Base-by-base conservation (phyloP, 1,140 invertebrate genomes). In the Zaprionus ornatus region DNA sequence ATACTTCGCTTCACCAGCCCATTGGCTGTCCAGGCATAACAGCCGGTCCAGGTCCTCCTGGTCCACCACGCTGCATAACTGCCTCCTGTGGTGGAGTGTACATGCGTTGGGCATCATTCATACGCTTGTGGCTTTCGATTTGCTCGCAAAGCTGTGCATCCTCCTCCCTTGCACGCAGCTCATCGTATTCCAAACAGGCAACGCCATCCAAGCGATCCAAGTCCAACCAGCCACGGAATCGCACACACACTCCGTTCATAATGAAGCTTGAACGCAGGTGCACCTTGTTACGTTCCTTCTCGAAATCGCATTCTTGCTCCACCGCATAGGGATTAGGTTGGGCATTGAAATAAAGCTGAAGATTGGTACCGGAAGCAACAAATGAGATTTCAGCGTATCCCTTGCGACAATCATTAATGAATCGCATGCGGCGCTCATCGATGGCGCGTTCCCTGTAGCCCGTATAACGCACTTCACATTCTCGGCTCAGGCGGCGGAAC, bases 231-330 rank as follows among this genome's bases (percentile, higher is more conserved):
- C 98, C 98, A n/a, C 97, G 94, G 97, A 98, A 99, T 83, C 97
- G 94, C 0, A 99, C 98, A 93, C 98, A 99, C 0, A 99, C 98
- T 0, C 98, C 98, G 93, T 99, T 99, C 97, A 99, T 97, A 82
- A 99, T 99, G 91, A 99, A 97, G 59, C 95, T 95, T 6, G 98
- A 98, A 74, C 97, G 96, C 59, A 99, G 94, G 92, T 99, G 97
- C 93, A 99, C 98, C 95, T 99, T 99, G 80, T 98, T 98, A 17
- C 95, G 96, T 93, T 99, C 98, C 92, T 98, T 98, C 74, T 99
- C 97, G 85, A 99, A 99, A 93, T 99, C 98, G 77, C 97, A 98
- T 78, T 98, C 96, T 77, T 96, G 94, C 79, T 95, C 95, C 50
- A 95, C 94, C 37, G 95, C 95, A 50, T 97, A 96, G 0, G 96